phyloP scores from a whole-genome alignment of 2,797 vertebrate species.

The Rallus crepitans region DNA sequence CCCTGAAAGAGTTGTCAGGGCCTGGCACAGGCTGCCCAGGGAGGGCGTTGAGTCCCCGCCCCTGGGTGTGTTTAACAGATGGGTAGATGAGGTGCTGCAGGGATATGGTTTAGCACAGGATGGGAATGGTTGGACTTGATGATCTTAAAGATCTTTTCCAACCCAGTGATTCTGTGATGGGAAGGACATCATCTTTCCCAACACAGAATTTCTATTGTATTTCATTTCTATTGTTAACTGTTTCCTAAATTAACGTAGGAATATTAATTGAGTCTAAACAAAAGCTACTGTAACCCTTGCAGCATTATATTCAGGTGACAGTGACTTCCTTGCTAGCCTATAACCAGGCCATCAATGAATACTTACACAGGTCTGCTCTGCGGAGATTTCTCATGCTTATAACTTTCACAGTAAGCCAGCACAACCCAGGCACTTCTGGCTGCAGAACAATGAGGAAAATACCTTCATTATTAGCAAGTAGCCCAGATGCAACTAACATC shows the following conservation, averaged over 20 bases:
- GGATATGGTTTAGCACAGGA: no score
- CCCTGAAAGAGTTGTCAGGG: no score
- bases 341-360: neutral
- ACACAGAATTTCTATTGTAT: neutral
- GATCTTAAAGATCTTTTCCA: no score
- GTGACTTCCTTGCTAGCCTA: neutral
- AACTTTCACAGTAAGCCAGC: constrained; percentile 78
- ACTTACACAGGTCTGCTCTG: constrained; percentile 81
- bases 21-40: no score
- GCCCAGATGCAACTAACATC: neutral
- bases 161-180: neutral
- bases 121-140: no score
- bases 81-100: no score
- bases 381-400: constrained; percentile 64
- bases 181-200: neutral
- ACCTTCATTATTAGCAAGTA: neutral
- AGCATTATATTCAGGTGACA: neutral
- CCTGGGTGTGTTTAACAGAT: no score
- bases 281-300: neutral
- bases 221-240: neutral
- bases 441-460: constrained; percentile 36
- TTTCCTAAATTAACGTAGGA: neutral
- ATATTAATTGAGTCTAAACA: neutral
- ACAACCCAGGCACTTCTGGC: constrained; percentile 45
- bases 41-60: no score